Base-by-base conservation (phyloP, 2,888 invertebrate genomes). In the Synanthedon tipuliformis region DNA sequence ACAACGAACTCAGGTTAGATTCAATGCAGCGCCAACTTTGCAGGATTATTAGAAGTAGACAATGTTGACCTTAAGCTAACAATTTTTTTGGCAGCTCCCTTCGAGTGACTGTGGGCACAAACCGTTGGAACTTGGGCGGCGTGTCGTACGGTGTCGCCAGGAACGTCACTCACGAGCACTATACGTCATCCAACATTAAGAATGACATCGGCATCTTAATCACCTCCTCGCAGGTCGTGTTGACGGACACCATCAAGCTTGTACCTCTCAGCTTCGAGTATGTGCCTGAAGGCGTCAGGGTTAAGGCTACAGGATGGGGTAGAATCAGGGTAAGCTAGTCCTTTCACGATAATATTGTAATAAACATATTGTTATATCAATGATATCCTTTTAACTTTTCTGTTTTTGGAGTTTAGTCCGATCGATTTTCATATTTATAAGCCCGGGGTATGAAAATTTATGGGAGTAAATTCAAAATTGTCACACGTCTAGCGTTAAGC, bases 301-400 rank as follows among this genome's bases (percentile, higher is more conserved):
- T 63, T 1, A 64, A 57, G 13, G 78, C 68, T 4, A 73, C 78
- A 52, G 82, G 82, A 0, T 82, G 80, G 80, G 82, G 82, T 16
- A 69, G 76, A 13, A 72, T 69, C 4, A 56, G 59, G 54, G 81
- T 81, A 52, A 68, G 49, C n/a, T 34, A 10, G 34, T 10, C 10
- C 2, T 34, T 34, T 8, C 34, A 27, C 27, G 27, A 27, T 27
- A 5, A 27, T 27, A 16, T 16, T 3, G 16, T 16, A 16, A 16
- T 16, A 16, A 16, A 16, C 16, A 16, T 16, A 18, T 18, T 18
- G 2, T 18, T 18, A 18, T 1, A 18, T 18, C 18, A 18, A 18
- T 3, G 18, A 18, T 18, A 18, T 18, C 18, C 18, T 18, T 18
- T 18, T 18, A 18, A 18, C 18, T 18, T 18, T 18, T 18, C 16